These are phyloP conservation scores for Pseudorhiza aurosa DNA, from an alignment of 30 jellyfish, hydroid and myxozoan species.

Conservation along the genomic window DNA sequence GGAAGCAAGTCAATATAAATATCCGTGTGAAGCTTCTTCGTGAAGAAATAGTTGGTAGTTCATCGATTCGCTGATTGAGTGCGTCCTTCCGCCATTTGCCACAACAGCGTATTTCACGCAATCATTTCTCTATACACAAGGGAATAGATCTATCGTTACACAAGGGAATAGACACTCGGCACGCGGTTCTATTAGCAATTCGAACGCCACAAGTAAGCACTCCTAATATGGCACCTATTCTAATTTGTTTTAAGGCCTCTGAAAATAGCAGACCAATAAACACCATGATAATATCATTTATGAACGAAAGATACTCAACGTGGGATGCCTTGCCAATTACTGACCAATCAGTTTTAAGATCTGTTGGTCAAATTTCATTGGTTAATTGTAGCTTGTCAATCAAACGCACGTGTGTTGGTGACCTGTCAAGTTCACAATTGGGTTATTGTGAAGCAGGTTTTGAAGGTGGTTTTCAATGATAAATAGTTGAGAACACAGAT, in stretches of 20 bases:
- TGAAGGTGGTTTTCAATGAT: conserved; percentile 40
- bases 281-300: conserved; percentile 63
- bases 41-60: neutral
- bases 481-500: conserved; percentile 8
- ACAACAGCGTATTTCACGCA: conserved; percentile 74
- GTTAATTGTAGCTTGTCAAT: conserved; percentile 34
- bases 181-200: conserved; percentile 99
- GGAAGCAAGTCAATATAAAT: neutral
- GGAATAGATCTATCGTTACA: conserved; percentile 78
- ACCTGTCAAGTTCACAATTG: conserved; percentile 49
- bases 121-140: conserved; percentile 69
- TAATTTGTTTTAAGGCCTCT: conserved; percentile 77
- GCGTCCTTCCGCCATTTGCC: conserved; percentile 76
- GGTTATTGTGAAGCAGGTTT: conserved; percentile 58
- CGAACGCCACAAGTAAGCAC: conserved; percentile 87
- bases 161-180: conserved; percentile 95
- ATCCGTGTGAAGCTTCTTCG: neutral
- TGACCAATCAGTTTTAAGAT: conserved; percentile 9
- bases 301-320: conserved; percentile 57
- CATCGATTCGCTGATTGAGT: conserved; percentile 51
- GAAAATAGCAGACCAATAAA: conserved; percentile 74
- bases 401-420: conserved; percentile 76
- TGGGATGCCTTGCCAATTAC: conserved; percentile 43
- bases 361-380: conserved; percentile 6
- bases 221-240: conserved; percentile 81